Evolutionary conservation across 2,113 vertebrate species (phyloP), one percentile per base, ranked within the genome.

Genomic region (Zootoca vivipara): DNA sequence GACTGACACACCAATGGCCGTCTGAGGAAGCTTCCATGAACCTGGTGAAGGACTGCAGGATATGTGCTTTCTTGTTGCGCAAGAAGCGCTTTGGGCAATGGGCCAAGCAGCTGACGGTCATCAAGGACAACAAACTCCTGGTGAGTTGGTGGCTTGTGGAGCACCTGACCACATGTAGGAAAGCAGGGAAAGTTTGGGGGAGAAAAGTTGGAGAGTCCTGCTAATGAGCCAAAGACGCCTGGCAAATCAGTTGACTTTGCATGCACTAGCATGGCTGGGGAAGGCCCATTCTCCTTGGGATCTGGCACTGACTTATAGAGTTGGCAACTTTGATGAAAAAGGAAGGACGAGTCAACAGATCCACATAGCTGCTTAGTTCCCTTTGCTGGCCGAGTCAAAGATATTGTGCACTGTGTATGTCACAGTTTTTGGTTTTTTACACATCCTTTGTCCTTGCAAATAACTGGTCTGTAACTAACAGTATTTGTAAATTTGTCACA

Each of bases 11-110:
- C 90, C 97, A 97, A 85, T 99, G 99, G 99, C 97, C 97, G 0
- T 97, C 98, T 0, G 98, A 98, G 94, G 99, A 98, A 93, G 97
- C 96, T 87, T 96, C 98, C 15, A 97, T 97, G 83, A 98, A 96
- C 89, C 97, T 99, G 40, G 97, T 98, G 78, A 98, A 96, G 93
- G 98, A 99, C 87, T 99, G 98, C 93, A 97, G 96, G 92, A 98
- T 99, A 93, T 99, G 98, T 1, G 98, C 98, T 70, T 99, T 99
- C 96, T 97, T 99, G 90, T 92, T 99, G 84, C 97, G 98, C 87
- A 99, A 99, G 96, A 99, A 99, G 92, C 98, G 99, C 78, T 99
- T 99, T 0, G 99, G 99, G 69, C 99, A 99, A 85, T 99, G 99
- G 99, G 95, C 98, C 86, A 99, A 99, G 95, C 99, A 99, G 96